Base-by-base conservation (phyloP, 1,140 invertebrate genomes). In the Manduca sexta region DNA sequence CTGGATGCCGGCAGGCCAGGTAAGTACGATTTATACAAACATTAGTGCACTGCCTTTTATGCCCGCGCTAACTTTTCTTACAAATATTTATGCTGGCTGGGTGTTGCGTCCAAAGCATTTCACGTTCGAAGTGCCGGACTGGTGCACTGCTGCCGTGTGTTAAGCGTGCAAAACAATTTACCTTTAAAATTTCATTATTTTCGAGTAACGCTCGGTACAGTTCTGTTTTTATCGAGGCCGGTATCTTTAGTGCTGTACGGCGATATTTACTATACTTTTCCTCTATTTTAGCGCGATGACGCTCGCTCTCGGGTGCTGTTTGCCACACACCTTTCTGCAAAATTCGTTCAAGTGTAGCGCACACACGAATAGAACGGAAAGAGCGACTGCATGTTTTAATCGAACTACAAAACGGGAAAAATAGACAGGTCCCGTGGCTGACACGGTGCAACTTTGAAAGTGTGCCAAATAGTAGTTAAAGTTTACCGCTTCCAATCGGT, bases 21-120 rank as follows among this genome's bases (percentile, higher is more conserved):
- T 69, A 74, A 75, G 64, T 58, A 64, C 67, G 63, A 70, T 72
- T 74, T 75, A 74, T 70, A 69, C 56, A 71, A 74, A 71, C 64
- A 78, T 69, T 70, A 70, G 59, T 64, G 62, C 56, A 26, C 43
- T 37, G 49, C 52, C 49, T 62, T 70, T 66, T 55, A 52, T 50
- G 26, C 49, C 38, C 18, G 38, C 45, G 42, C 37, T 38, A 53
- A 62, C 51, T 61, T 51, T 49, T 42, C 41, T 53, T 56, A 43
- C 31, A 50, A 35, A 56, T 61, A 49, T 57, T 56, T 29, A 58
- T 58, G 42, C 45, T 52, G 39, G 21, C 21, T 35, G 21, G 26
- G 41, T 18, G 40, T 30, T 15, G 38, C 14, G 35, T 34, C 47
- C 50, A 52, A 50, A 56, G 43, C 45, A 42, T 15, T 45, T 50